Base-by-base conservation (phyloP, 2,888 invertebrate genomes). In the Cryptus viduatorius region DNA sequence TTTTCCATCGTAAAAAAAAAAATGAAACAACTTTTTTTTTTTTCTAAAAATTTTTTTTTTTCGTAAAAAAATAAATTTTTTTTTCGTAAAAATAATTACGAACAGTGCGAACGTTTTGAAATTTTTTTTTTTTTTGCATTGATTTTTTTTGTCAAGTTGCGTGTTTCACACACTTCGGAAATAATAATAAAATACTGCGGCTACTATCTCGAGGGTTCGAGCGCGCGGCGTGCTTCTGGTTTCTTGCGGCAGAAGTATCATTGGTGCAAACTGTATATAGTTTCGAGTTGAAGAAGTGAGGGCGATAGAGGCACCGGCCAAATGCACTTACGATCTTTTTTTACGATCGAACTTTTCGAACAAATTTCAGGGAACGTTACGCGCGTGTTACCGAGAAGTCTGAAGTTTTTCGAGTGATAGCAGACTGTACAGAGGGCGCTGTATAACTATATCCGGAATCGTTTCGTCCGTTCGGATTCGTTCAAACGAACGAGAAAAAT, bases 281-380 rank as follows among this genome's bases (percentile, higher is more conserved):
- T 24, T 46, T 7, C 5, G 37, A 31, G 53, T 31, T 12, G 12
- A 50, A 12, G 46, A 37, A 59, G 31, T 2, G 24, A 37, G 61
- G 29, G 73, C 46, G 67, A 80, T 67, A 53, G 78, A 80, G 85
- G 84, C 85, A 84, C 84, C 84, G 87, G 81, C 85, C 86, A 88
- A 88, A 87, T 88, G 87, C 87, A 88, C 88, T 88, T 88, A 86
- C 87, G 87, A 68, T 59, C 88, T 37, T 87, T 90, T 90, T 91
- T 91, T 91, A 92, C 91, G 91, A 90, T 86, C 88, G 78, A 91
- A 92, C 89, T 91, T 91, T 89, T 89, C 87, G 89, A 37, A 89
- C 87, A 87, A 89, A 86, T 88, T 88, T 88, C 87, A 37, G 88
- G 87, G 86, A 87, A 83, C 73, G 71, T 76, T 75, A 71, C 64